A percentile compares a stretch with the other conserved stretches of the same genome.
phyloP scores from a whole-genome alignment of 2,113 vertebrate species.

The Thermophis baileyi region DNA sequence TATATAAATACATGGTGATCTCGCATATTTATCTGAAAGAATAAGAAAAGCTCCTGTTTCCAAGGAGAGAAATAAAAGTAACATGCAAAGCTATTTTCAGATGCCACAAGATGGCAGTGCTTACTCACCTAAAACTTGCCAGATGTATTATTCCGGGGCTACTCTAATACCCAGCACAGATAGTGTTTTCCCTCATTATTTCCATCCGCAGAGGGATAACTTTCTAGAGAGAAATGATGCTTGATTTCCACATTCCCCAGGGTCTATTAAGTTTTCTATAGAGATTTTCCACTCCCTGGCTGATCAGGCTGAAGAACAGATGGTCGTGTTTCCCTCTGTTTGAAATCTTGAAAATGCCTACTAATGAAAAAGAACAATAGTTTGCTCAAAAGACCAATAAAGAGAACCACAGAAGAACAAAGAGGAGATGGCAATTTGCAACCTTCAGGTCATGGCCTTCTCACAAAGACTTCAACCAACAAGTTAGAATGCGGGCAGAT shows the following conservation, averaged over 20 bases:
- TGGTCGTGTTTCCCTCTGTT: neutral
- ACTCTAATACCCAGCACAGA: no score
- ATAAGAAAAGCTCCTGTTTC: neutral
- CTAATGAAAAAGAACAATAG: neutral
- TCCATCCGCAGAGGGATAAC: neutral
- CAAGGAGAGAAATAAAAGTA: neutral
- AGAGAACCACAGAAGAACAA: neutral
- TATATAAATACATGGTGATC: neutral
- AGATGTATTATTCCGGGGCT: neutral
- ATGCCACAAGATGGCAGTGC: conserved; percentile 4
- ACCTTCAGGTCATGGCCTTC: neutral
- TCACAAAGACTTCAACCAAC: neutral
- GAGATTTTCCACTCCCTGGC: neutral
- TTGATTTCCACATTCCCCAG: neutral
- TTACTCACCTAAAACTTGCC: neutral
- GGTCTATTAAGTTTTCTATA: neutral
- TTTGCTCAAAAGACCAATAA: neutral
- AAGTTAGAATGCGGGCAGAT: neutral
- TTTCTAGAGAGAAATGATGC: neutral
- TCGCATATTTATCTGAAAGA: neutral
- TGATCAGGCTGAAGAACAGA: neutral
- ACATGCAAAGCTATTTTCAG: neutral
- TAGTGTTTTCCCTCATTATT: neutral
- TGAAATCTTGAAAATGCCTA: neutral
- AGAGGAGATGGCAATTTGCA: neutral